Base-by-base conservation (phyloP, 1,140 invertebrate genomes). In the Heliconius hermathena region DNA sequence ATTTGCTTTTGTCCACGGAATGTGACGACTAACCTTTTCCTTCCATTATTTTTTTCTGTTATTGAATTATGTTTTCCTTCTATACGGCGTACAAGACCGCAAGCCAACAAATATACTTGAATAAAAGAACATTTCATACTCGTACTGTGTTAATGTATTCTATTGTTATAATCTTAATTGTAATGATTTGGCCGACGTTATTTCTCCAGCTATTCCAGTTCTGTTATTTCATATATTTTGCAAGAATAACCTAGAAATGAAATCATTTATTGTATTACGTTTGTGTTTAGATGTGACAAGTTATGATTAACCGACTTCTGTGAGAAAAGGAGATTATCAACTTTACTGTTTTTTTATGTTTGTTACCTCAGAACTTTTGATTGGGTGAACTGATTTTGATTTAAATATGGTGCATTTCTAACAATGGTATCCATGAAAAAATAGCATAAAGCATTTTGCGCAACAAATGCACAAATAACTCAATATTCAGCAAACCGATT, bases 1-100 rank as follows among this genome's bases (percentile, higher is more conserved):
- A 87, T 89, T 87, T 89, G 82, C 85, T 87, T 88, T 87, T 85
- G 83, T 85, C 83, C 83, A 81, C 85, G 80, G 78, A 85, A 84
- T 87, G 84, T 84, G 85, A 84, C 83, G 86, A 80, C 81, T 79
- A 79, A 78, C 77, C 77, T 84, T 87, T 87, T 85, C 77, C 81
- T 66, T 74, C 74, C 82, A 81, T 82, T 88, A 88, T 91, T 88
- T 89, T 33, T 78, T 84, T 79, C 57, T 72, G 73, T 81, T 78
- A 80, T 80, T 80, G 78, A 80, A 75, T 80, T 75, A 75, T 71
- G 29, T 80, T 80, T 60, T 54, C 73, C 52, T 13, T 66, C 57
- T 66, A 66, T 26, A 29, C 22, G 57, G 57, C 22, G 11, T 66
- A 60, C 57, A 60, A 60, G 29, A 66, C 60, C 60, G 22, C 60